These are phyloP conservation scores for Brachionus koreanus DNA, from an alignment of 1,140 invertebrate genomes.

Conservation along the genomic window DNA sequence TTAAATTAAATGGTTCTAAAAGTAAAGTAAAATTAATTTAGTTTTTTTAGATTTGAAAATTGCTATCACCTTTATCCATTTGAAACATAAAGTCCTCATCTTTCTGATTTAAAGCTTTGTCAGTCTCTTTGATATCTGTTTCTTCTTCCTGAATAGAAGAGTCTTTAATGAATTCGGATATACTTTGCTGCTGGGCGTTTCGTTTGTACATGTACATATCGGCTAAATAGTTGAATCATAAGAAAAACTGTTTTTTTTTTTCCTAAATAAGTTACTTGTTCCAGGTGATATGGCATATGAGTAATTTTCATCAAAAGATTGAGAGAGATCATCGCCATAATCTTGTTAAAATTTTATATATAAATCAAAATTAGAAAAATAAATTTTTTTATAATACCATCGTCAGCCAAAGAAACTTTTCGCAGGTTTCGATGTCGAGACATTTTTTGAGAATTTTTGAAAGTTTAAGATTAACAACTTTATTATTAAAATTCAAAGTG, in stretches of 20 bases:
- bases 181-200: not conserved
- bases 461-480: slow-evolving; percentile 5
- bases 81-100: slow-evolving; percentile 44
- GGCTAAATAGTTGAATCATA: not conserved
- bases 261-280: not conserved
- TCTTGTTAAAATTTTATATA: not conserved
- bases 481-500: not conserved
- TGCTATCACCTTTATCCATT: slow-evolving; percentile 31
- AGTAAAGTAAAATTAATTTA: not conserved
- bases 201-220: slow-evolving; percentile 43
- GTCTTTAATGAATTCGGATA: slow-evolving; percentile 35
- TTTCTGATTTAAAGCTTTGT: not conserved
- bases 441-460: not conserved
- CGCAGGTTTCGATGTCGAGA: slow-evolving; percentile 41
- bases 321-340: slow-evolving; percentile 26
- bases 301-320: slow-evolving; percentile 41
- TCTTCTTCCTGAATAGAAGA: slow-evolving; percentile 17
- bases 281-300: slow-evolving; percentile 37
- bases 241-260: not conserved
- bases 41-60: not conserved
- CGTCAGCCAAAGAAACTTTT: slow-evolving; percentile 33
- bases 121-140: not conserved
- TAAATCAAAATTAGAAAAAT: not conserved
- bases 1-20: not conserved
- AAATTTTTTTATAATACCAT: not conserved